Base-by-base conservation (phyloP, 2,888 invertebrate genomes). In the Drosophila gaucha region DNA sequence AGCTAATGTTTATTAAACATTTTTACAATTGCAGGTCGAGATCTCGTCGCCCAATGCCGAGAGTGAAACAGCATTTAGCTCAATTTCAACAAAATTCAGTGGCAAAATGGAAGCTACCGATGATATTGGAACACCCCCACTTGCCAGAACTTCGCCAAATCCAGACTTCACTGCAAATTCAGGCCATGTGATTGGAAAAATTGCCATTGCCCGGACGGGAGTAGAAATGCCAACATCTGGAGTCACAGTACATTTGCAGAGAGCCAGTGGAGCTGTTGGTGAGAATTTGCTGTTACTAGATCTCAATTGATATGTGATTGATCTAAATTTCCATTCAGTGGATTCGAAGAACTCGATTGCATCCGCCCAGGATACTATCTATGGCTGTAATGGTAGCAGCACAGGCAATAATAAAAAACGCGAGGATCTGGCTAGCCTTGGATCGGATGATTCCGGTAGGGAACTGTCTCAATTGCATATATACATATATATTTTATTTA, bases 391-490 rank as follows among this genome's bases (percentile, higher is more conserved):
- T n/a, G n/a, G n/a, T n/a, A 72, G 78, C 68, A 78, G 72, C 62
- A 70, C 75, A 10, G 73, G 75, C 35, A 74, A 80, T 58, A 76
- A 76, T 50, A 92, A 92, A 74, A 92, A 92, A 57, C 91, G 92
- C 16, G 92, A 92, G 78, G 93, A 93, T 86, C 91, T 93, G 76
- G 92, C 93, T 44, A 93, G 93, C 84, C 90, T 93, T 24, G 94
- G 93, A 10, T 94, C 94, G 1, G 94, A 94, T 86, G 94, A 94
- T 89, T 93, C 93, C 33, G 92, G 92, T 91, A 76, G 58, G 79
- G 9, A 22, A 47, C 3, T 10, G 10, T 33, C 6, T 2, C 0
- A 12, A 38, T 20, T 0, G 1, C 1, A 6, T 26, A n/a, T 16
- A 26, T 14, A 9, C n/a, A n/a, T n/a, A n/a, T n/a, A n/a, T n/a